Conservation (phyloP, 30 jellyfish, hydroid and myxozoan species). For the Cassiopea xamachana region DNA sequence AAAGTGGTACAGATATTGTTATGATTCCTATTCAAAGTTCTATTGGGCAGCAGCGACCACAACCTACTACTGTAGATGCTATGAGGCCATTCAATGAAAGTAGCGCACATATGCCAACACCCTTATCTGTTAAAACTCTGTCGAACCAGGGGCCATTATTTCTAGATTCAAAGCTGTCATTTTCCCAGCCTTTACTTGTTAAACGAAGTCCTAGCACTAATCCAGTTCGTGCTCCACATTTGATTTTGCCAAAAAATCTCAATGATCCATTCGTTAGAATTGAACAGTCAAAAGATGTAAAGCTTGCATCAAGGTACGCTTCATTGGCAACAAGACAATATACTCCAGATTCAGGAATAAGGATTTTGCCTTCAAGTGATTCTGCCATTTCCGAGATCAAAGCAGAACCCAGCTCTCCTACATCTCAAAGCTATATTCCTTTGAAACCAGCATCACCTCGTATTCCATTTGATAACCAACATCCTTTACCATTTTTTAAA, state of each 20-base stretch:
- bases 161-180: slow-evolving; percentile 1
- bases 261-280: slow-evolving; percentile 23
- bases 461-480: too few relatives aligned
- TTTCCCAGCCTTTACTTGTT: slow-evolving; percentile 16
- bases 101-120: slow-evolving; percentile 1
- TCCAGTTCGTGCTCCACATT: slow-evolving; percentile 39
- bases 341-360: not conserved
- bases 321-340: not conserved
- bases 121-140: slow-evolving; percentile 15
- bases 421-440: not conserved
- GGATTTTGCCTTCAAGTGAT: not conserved
- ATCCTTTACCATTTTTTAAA: not conserved
- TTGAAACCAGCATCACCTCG: not conserved
- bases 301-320: not conserved
- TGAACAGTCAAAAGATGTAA: slow-evolving; percentile 39
- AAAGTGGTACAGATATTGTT: slow-evolving; percentile 15
- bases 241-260: slow-evolving; percentile 47
- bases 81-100: slow-evolving; percentile 8
- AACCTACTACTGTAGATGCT: not conserved
- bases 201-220: slow-evolving; percentile 14
- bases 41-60: not conserved
- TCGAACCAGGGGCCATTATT: slow-evolving; percentile 8
- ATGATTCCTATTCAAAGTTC: slow-evolving; percentile 34
- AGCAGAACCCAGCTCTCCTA: slow-evolving; percentile 49
- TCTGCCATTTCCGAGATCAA: not conserved